These are phyloP conservation scores for Gavia stellata DNA, from an alignment of 2,113 vertebrate species.

Conservation along the genomic window DNA sequence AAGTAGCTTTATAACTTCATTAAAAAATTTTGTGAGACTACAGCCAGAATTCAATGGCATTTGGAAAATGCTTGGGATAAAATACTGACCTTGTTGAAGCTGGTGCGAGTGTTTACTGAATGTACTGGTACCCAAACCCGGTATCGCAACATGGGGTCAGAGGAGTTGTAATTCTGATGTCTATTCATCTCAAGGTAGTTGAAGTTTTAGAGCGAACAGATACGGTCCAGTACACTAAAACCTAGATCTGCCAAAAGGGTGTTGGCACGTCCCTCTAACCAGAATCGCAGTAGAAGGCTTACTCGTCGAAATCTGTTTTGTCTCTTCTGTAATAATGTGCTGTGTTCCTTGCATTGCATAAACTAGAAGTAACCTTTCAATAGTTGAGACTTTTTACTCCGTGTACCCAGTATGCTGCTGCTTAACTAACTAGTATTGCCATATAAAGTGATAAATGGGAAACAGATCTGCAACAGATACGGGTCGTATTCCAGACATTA, in stretches of 20 bases:
- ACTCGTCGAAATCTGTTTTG: not conserved
- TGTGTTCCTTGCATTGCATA: not conserved
- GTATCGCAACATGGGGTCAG: accelerated
- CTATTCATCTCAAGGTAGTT: not conserved
- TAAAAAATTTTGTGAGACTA: not conserved
- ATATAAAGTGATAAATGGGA: not conserved
- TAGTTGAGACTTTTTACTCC: not conserved
- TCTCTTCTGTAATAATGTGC: not conserved
- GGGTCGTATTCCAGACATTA: not conserved
- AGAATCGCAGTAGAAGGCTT: not conserved
- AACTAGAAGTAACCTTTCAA: not conserved
- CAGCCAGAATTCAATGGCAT: not conserved
- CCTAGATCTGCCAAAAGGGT: not conserved
- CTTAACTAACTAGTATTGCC: not conserved
- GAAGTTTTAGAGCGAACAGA: not conserved
- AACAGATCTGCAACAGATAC: not conserved
- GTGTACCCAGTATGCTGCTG: not conserved
- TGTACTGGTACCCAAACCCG: not conserved
- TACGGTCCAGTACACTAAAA: not conserved
- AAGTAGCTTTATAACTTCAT: not conserved
- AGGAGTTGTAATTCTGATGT: not conserved
- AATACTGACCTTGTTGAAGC: not conserved
- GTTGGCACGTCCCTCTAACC: not conserved
- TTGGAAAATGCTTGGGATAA: not conserved
- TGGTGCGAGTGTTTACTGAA: not conserved